Evolutionary conservation across 2,113 vertebrate species (phyloP).

Genomic region (Elephas maximus): DNA sequence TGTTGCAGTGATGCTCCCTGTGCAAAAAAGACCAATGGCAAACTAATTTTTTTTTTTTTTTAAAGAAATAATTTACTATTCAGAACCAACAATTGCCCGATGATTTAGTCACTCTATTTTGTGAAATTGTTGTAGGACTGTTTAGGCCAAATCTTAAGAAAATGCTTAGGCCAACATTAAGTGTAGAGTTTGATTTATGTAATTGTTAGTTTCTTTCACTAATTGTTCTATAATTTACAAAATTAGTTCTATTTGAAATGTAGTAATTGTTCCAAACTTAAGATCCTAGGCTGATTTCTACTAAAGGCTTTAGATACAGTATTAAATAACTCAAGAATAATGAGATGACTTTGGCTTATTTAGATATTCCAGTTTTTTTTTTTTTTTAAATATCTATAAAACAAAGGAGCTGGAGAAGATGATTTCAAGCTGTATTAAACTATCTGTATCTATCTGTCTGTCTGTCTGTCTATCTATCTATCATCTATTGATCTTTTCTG

Average conservation of each 20-base stretch:
- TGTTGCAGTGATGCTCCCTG: slow-evolving; percentile 46
- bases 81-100: neutral
- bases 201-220: slow-evolving; percentile 5
- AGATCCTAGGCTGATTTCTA: neutral
- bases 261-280: slow-evolving; percentile 32
- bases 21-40: slow-evolving; percentile 47
- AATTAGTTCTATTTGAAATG: slow-evolving; percentile 55
- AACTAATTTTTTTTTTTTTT: slow-evolving; percentile 56
- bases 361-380: slow-evolving; percentile 9
- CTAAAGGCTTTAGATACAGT: neutral
- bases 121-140: slow-evolving; percentile 38
- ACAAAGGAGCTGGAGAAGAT: neutral
- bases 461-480: no score
- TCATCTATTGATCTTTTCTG: neutral
- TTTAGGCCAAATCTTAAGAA: slow-evolving; percentile 52
- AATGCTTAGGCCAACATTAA: slow-evolving; percentile 33
- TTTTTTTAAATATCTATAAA: slow-evolving; percentile 41
- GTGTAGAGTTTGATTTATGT: neutral
- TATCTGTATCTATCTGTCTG: no score
- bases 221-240: slow-evolving; percentile 35
- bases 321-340: slow-evolving; percentile 36
- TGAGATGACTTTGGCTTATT: neutral
- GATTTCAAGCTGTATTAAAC: slow-evolving; percentile 5
- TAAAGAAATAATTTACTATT: slow-evolving; percentile 58
- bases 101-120: slow-evolving; percentile 44